A percentile compares a stretch with the other conserved stretches of the same genome.
Conservation (phyloP, 2,113 vertebrate genomes). For the Microtus montanus region DNA sequence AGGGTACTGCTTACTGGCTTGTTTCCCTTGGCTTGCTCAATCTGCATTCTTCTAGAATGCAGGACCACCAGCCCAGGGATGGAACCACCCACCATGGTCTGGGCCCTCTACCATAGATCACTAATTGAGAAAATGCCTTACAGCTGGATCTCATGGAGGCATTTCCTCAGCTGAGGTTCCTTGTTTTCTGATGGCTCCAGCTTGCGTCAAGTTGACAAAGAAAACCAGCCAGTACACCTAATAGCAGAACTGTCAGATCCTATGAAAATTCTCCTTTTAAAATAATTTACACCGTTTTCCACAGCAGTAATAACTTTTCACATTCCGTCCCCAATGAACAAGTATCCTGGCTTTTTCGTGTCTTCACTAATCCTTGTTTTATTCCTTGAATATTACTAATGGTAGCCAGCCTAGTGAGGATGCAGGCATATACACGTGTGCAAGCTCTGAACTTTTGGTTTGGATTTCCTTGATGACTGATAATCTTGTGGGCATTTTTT, state of each 20-base stretch:
- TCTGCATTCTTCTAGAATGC: background rate
- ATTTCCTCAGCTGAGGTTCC: background rate
- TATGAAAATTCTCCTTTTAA: slow-evolving; percentile 7
- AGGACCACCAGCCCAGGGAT: background rate
- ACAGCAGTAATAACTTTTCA: background rate
- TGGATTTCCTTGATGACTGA: slow-evolving; percentile 7
- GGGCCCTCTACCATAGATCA: background rate
- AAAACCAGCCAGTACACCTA: background rate
- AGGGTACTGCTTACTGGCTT: background rate
- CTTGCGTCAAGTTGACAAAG: background rate
- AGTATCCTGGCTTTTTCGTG: background rate
- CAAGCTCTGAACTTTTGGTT: background rate
- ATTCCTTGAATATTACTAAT: background rate
- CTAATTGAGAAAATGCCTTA: background rate
- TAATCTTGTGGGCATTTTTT: slow-evolving; percentile 5
- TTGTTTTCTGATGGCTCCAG: background rate
- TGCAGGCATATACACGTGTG: background rate
- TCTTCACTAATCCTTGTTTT: background rate
- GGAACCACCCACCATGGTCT: background rate
- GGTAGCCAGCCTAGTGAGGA: background rate
- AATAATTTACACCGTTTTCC: background rate
- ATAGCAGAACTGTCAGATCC: background rate
- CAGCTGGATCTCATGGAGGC: background rate
- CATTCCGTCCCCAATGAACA: background rate
- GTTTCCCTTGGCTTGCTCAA: background rate